Conservation (phyloP, 2,888 invertebrate species). For the Callyntrura guangdongensis region DNA sequence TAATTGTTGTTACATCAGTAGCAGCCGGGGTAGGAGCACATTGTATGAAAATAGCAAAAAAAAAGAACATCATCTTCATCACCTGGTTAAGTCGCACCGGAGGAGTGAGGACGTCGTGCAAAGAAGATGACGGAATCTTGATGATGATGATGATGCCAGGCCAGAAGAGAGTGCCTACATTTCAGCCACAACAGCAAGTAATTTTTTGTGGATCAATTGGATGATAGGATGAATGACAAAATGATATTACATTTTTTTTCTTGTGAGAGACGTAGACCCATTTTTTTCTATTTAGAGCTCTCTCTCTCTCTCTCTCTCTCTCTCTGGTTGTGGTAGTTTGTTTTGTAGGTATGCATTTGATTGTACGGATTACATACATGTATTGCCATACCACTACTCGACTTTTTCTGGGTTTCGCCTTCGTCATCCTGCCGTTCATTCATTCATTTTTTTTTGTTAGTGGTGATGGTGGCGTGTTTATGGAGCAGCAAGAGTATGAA, state of each 20-base stretch:
- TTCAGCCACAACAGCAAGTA: too few relatives aligned
- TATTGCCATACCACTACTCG: not conserved
- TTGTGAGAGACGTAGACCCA: not conserved
- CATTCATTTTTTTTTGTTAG: constrained; percentile 24
- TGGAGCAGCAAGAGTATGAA: not conserved
- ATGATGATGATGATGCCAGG: too few relatives aligned
- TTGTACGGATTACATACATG: not conserved
- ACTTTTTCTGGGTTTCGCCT: not conserved
- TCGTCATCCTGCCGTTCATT: constrained; percentile 61
- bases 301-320: too few relatives aligned
- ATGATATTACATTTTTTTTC: constrained; percentile 62
- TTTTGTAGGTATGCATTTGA: not conserved
- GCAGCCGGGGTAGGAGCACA: not conserved
- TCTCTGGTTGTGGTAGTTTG: too few relatives aligned
- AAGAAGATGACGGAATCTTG: too few relatives aligned
- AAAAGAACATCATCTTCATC: too few relatives aligned
- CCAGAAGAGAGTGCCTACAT: too few relatives aligned
- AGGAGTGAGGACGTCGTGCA: too few relatives aligned
- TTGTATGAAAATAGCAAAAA: not conserved
- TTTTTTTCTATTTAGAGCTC: not conserved
- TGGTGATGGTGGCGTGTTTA: not conserved
- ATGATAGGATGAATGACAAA: constrained; percentile 40
- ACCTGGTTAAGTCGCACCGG: too few relatives aligned
- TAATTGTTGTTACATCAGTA: not conserved
- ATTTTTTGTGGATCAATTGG: not conserved